Evolutionary conservation across 1,140 invertebrate species (phyloP), one percentile per base, ranked within the genome.

Genomic region (Listronotus oregonensis): DNA sequence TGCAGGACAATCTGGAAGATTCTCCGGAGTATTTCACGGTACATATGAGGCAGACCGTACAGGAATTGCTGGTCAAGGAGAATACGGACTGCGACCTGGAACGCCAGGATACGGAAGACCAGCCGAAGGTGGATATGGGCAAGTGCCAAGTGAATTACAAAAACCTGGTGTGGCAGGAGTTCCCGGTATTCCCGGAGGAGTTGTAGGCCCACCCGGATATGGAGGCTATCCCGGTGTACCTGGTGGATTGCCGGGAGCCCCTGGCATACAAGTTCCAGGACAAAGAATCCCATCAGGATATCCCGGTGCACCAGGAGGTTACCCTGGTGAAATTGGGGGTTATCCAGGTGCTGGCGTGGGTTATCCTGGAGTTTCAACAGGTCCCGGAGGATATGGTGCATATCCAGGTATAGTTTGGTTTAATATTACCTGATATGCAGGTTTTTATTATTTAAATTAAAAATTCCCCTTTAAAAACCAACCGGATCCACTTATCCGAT

Each of bases 11-110:
- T 43, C 63, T 21, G 75, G 75, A 5, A 56, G 61, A 59, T 77
- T 77, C 66, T 73, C 71, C 12, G 75, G 75, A 9, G 62, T 54
- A n/a, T 77, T 77, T 70, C 56, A 72, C 12, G 75, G 75, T 4
- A 66, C 68, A 27, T 77, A 75, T 62, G 62, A 68, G 64, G 54
- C 34, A 50, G 39, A 12, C 39, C 39, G 34, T 15, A 12, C 27
- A 54, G 39, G 21, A 46, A 10, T 6, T n/a, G 6, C 51, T 37
- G 51, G 31, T 12, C n/a, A n/a, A n/a, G n/a, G n/a, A n/a, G n/a
- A n/a, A n/a, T n/a, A n/a, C n/a, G n/a, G n/a, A n/a, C 18, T 1
- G n/a, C 34, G 9, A 49, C 17, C 18, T 49, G 18, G 4, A 1
- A 18, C 31, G 54, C 12, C n/a, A n/a, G n/a, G n/a, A n/a, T 18